Conservation (phyloP, 2,888 invertebrate genomes). For the Abrostola tripartita region DNA sequence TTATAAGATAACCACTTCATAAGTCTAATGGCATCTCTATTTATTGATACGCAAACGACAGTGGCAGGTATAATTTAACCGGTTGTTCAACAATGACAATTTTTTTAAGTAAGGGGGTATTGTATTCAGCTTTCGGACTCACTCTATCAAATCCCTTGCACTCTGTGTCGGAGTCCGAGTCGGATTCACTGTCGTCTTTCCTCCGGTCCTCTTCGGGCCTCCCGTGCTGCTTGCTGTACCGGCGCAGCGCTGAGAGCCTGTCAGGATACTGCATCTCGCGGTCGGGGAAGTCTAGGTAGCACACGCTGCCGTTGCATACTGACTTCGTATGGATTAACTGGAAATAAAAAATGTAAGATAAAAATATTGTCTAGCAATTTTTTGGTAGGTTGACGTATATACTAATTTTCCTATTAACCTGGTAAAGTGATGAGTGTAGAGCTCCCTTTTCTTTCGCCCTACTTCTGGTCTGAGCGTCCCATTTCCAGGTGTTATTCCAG, state of each 20-base stretch:
- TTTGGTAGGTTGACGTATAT: no score
- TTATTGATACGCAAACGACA: no score
- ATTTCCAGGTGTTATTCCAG: no score
- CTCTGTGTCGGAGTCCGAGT: slow-evolving; percentile 88
- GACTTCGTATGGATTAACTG: slow-evolving; percentile 77
- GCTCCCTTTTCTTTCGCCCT: no score
- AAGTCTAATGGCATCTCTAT: no score
- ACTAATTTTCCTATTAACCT: background rate
- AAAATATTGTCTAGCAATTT: background rate
- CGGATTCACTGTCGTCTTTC: slow-evolving; percentile 79
- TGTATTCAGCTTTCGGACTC: slow-evolving; percentile 47
- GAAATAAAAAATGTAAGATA: slow-evolving; percentile 34
- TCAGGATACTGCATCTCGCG: slow-evolving; percentile 61
- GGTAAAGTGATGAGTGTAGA: no score
- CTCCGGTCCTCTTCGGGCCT: slow-evolving; percentile 78
- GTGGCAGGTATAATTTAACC: no score
- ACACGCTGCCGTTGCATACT: slow-evolving; percentile 75
- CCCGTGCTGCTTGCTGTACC: slow-evolving; percentile 86
- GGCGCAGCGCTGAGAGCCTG: slow-evolving; percentile 54
- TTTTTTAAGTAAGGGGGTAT: no score
- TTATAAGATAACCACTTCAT: no score
- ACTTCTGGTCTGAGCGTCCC: no score
- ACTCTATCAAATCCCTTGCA: slow-evolving; percentile 86
- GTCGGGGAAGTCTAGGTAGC: slow-evolving; percentile 69
- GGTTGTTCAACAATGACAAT: no score